Percentiles rank a stretch among this genome's conserved stretches.
phyloP scores from a whole-genome alignment of 2,113 vertebrate genomes.

The Clupea harengus region DNA sequence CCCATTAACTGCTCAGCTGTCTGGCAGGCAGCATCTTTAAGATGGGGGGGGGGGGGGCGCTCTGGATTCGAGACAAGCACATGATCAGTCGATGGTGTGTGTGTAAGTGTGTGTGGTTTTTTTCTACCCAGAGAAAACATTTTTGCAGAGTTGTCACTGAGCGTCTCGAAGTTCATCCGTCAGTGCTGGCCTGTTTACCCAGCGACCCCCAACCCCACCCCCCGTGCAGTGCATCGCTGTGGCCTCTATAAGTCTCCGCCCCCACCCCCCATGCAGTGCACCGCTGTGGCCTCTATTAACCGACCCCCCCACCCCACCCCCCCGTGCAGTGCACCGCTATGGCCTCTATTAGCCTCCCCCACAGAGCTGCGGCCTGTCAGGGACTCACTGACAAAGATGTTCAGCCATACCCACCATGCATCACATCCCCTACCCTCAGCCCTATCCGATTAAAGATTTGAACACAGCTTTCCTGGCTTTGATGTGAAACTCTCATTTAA shows the following conservation, averaged over 20 bases:
- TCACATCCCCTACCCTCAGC: neutral
- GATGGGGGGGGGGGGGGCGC: neutral
- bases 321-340: neutral
- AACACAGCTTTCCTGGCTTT: slow-evolving; percentile 37
- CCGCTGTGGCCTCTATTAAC: slow-evolving; percentile 2
- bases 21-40: neutral
- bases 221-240: neutral
- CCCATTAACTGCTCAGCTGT: neutral
- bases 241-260: slow-evolving; percentile 14
- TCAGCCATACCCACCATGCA: slow-evolving; percentile 7
- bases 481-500: slow-evolving; percentile 29
- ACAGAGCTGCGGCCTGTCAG: neutral
- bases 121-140: neutral
- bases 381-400: slow-evolving; percentile 10
- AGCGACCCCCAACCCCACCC: neutral
- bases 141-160: neutral
- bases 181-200: slow-evolving; percentile 12
- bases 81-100: neutral
- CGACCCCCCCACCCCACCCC: too few species aligned
- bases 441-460: slow-evolving; percentile 23
- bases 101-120: neutral
- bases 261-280: neutral
- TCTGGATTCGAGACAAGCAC: neutral
- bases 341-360: neutral
- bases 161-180: slow-evolving; percentile 16